Percentiles rank a stretch among this genome's conserved stretches.
Conservation (phyloP, 2,888 invertebrate species). For the Tetranychus truncatus region DNA sequence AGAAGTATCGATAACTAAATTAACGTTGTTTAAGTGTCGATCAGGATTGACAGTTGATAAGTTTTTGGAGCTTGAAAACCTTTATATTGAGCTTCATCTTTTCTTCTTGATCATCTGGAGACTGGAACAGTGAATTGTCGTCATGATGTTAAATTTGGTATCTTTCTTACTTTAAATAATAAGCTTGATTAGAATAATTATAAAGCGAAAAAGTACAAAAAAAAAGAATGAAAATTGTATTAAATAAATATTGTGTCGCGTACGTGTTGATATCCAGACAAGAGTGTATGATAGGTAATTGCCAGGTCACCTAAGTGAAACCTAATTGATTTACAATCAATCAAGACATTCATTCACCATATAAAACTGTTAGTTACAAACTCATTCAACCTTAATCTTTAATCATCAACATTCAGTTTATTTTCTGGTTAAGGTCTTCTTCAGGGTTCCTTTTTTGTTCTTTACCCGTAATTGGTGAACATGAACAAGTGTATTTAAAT, state of each 20-base stretch:
- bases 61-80: not conserved
- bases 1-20: not conserved
- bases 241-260: not conserved
- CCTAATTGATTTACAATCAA: not conserved
- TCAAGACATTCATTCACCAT: not conserved
- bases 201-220: not conserved
- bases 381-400: no score
- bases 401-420: no score
- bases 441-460: no score
- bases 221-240: not conserved
- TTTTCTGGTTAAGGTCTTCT: no score
- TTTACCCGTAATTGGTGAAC: not conserved
- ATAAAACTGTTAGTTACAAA: no score
- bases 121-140: not conserved
- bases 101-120: not conserved
- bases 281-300: not conserved
- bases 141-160: not conserved
- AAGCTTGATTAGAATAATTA: not conserved
- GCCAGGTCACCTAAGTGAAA: not conserved
- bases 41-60: not conserved
- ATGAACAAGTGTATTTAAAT: not conserved
- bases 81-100: not conserved
- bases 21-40: not conserved
- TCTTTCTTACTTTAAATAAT: not conserved
- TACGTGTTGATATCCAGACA: not conserved